Base-by-base conservation (phyloP, 1,140 invertebrate genomes). In the Limonius californicus region DNA sequence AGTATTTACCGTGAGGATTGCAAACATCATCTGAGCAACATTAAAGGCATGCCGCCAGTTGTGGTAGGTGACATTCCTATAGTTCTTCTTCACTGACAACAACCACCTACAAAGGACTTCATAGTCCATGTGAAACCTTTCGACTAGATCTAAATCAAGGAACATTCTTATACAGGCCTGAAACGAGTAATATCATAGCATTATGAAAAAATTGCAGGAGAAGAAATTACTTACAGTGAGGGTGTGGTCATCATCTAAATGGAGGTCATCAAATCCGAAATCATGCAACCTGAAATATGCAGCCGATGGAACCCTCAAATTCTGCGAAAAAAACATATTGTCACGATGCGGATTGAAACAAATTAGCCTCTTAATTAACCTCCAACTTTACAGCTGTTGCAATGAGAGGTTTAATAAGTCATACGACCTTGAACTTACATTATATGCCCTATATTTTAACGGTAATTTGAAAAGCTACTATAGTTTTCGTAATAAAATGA, bases 31-130 rank as follows among this genome's bases (percentile, higher is more conserved):
- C 77, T 97, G 94, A 2, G 92, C 91, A 32, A 97, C 94, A 76
- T 97, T 97, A 78, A 97, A 96, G 30, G 94, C 94, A 76, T 96
- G 94, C 73, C 94, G 84, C 95, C 95, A 98, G 77, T 97, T 98
- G 77, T 98, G 95, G 74, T 98, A 98, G 8, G 91, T 95, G 12
- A 98, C 94, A 73, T 94, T 93, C 54, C 95, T 84, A 79, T 98
- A 98, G 78, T 98, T 98, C 76, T 97, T 98, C 81, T 96, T 96
- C 4, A 98, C 94, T 70, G 91, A 95, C 47, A 95, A 81, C 20
- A 97, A 79, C 94, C 94, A 97, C 62, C 91, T 83, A 74, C 91
- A 94, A 0, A 94, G 80, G 12, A 94, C 90, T 65, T 89, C 85
- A 76, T 95, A 94, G 68, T 95, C 91, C 67, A 95, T 94, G 71